Evolutionary conservation across 2,888 invertebrate species (phyloP).

Genomic region (Gari tellinella): DNA sequence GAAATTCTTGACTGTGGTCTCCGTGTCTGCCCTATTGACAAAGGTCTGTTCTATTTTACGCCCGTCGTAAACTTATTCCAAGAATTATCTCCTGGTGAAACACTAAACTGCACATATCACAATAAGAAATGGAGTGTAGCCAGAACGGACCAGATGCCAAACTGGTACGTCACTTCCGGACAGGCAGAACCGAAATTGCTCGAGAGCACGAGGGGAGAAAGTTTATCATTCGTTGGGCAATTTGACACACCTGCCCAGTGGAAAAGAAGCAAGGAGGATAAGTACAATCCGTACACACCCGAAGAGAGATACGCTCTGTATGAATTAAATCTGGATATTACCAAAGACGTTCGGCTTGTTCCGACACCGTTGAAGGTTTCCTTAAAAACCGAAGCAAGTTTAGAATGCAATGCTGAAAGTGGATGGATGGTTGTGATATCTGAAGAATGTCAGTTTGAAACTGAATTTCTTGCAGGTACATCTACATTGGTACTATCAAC

Average conservation of each 20-base stretch:
- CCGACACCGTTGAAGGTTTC: no score
- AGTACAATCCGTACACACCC: constrained; percentile 71
- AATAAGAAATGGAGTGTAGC: constrained; percentile 56
- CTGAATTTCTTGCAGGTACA: no score
- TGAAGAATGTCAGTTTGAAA: no score
- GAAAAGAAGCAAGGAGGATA: constrained; percentile 63
- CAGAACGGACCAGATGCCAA: constrained; percentile 65
- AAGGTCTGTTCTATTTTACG: constrained; percentile 60
- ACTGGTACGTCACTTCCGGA: constrained; percentile 68
- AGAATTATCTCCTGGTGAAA: constrained; percentile 35
- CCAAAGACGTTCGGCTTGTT: no score
- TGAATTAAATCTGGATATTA: not conserved
- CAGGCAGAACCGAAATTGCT: constrained; percentile 59
- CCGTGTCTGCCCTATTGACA: constrained; percentile 60
- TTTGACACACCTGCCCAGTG: constrained; percentile 66
- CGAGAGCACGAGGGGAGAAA: constrained; percentile 54
- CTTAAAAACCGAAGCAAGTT: no score
- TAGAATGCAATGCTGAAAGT: no score
- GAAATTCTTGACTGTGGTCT: constrained; percentile 53
- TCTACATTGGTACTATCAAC: no score
- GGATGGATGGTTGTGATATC: no score
- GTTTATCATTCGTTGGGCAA: constrained; percentile 60
- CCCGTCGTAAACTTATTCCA: constrained; percentile 45
- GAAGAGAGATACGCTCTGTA: constrained; percentile 49
- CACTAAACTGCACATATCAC: constrained; percentile 24